Percentiles rank a stretch among this genome's conserved stretches.
Conservation (phyloP, 2,113 vertebrate species). For the Ovibos moschatus region DNA sequence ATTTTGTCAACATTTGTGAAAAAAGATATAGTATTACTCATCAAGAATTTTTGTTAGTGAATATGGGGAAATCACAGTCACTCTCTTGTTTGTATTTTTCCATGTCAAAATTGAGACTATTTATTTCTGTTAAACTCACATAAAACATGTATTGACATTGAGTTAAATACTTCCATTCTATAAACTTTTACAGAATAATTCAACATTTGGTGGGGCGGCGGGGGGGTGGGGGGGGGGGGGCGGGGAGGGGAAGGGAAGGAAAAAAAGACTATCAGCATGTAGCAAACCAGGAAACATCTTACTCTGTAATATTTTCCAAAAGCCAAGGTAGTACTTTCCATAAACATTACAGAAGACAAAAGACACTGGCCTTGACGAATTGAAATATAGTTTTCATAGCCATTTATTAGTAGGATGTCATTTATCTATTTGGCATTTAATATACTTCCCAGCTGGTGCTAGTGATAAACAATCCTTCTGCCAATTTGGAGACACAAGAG, state of each 20-base stretch:
- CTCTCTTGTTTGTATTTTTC: neutral
- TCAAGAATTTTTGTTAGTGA: neutral
- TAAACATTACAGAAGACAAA: neutral
- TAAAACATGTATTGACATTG: neutral
- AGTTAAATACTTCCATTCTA: neutral
- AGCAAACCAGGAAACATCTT: neutral
- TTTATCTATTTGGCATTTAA: neutral
- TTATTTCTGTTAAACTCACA: neutral
- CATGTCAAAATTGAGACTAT: neutral
- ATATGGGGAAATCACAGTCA: neutral
- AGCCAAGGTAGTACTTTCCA: neutral
- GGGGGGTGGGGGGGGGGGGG: rapidly evolving
- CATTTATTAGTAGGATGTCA: neutral
- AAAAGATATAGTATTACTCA: neutral
- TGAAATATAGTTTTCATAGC: neutral
- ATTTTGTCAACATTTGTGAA: neutral
- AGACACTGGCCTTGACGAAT: neutral
- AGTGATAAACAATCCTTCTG: neutral
- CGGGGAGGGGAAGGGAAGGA: too few relatives aligned
- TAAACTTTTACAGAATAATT: neutral
- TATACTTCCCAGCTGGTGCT: neutral
- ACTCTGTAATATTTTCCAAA: neutral
- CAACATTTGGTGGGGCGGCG: neutral
- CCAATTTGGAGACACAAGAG: neutral
- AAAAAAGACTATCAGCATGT: neutral